These are phyloP conservation scores for Sminthurides aquaticus DNA, from an alignment of 2,888 invertebrate genomes.

Conservation along the genomic window DNA sequence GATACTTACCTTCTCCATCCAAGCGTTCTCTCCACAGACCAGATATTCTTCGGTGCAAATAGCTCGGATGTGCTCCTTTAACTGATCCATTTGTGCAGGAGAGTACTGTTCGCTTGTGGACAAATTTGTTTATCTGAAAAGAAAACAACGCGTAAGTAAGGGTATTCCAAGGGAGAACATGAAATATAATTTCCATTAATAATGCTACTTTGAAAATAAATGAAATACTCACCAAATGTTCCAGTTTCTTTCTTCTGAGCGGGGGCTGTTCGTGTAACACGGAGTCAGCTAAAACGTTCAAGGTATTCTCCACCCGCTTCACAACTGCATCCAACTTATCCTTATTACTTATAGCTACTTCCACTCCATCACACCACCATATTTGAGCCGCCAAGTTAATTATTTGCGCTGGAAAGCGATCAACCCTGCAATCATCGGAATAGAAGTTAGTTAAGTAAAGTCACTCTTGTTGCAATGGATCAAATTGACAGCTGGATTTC, in stretches of 20 bases:
- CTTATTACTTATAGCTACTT: no score
- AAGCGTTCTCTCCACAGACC: conserved; percentile 84
- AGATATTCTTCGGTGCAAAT: conserved; percentile 94
- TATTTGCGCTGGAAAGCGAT: conserved; percentile 60
- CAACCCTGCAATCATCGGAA: conserved; percentile 31
- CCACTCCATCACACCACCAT: conserved; percentile 94
- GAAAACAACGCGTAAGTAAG: no score
- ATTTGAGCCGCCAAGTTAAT: conserved; percentile 99
- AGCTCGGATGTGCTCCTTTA: conserved; percentile 84
- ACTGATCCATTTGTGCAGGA: conserved; percentile 86
- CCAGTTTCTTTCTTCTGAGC: conserved; percentile 85
- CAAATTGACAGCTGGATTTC: background rate
- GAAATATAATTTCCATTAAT: no score
- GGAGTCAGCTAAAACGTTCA: no score
- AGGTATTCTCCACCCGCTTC: conserved; percentile 76
- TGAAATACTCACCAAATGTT: conserved; percentile 74
- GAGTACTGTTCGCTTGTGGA: conserved; percentile 96
- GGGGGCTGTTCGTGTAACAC: conserved; percentile 96
- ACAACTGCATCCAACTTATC: conserved; percentile 63
- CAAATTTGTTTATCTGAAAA: conserved; percentile 99
- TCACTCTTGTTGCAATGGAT: no score
- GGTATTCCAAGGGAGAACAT: no score
- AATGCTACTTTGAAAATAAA: no score
- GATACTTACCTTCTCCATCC: conserved; percentile 94
- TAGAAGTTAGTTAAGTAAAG: background rate